phyloP scores from a whole-genome alignment of 2,797 vertebrate genomes.

The Gambusia yucatana region DNA sequence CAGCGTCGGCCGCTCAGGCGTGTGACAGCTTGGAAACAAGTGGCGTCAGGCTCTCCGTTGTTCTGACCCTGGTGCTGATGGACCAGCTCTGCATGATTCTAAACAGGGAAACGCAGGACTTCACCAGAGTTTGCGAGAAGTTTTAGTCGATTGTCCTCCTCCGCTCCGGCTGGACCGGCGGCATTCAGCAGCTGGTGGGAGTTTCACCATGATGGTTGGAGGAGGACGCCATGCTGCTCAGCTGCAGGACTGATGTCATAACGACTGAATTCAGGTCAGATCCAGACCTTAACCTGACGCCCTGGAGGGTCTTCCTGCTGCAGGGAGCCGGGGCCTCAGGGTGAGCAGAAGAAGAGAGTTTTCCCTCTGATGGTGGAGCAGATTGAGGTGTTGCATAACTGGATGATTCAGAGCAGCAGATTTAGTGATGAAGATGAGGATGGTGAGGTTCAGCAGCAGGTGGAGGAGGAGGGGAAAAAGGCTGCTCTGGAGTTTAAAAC shows the following conservation, averaged over 20 bases:
- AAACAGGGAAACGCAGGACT: not conserved
- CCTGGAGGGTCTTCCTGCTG: not conserved
- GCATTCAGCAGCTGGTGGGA: conserved; percentile 43
- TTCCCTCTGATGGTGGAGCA: not conserved
- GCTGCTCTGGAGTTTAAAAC: conserved; percentile 29
- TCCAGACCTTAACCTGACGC: not conserved
- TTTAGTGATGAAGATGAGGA: conserved; percentile 26
- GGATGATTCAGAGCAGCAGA: conserved; percentile 40
- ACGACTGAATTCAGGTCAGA: not conserved
- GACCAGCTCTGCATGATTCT: not conserved
- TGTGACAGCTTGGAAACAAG: conserved; percentile 14
- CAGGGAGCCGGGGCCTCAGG: not conserved
- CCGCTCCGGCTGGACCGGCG: conserved; percentile 44
- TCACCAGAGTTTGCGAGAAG: not conserved
- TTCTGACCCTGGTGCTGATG: not conserved
- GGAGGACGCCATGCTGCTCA: not conserved
- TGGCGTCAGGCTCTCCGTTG: not conserved
- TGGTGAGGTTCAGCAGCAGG: conserved; percentile 25
- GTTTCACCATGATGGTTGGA: conserved; percentile 29
- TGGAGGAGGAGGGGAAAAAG: conserved; percentile 14
- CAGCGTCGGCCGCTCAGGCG: not conserved
- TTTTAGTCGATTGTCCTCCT: conserved; percentile 33
- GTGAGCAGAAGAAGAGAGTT: not conserved
- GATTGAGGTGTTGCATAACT: conserved; percentile 20
- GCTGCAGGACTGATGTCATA: not conserved